phyloP scores from a whole-genome alignment of 2,888 invertebrate species.

The Synanthedon formicaeformis region DNA sequence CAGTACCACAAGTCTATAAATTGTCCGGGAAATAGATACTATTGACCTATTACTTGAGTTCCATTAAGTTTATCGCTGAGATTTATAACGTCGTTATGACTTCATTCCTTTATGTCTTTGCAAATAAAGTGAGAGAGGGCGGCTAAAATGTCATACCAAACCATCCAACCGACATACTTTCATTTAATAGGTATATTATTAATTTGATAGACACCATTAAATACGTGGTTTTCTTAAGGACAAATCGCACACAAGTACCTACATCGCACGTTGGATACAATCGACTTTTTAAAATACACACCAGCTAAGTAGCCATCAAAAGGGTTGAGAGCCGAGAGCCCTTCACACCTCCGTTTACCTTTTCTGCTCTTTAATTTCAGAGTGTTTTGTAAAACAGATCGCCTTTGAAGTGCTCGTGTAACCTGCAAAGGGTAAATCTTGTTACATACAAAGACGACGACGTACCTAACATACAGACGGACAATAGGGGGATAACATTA shows the following conservation, averaged over 20 bases:
- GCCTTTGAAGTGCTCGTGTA: slow-evolving; percentile 24
- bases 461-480: slow-evolving; percentile 22
- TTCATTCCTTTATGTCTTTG: no score
- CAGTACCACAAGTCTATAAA: background rate
- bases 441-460: slow-evolving; percentile 38
- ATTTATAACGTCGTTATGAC: no score
- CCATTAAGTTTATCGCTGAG: background rate
- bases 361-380: slow-evolving; percentile 32
- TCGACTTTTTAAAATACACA: no score
- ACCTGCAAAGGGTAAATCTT: slow-evolving; percentile 40
- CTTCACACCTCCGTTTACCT: slow-evolving; percentile 28
- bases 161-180: no score
- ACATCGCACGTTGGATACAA: no score
- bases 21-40: background rate
- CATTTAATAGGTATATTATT: no score
- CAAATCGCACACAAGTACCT: no score
- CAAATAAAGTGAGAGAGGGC: no score
- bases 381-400: slow-evolving; percentile 29
- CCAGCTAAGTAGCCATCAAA: no score
- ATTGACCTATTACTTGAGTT: background rate
- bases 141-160: no score
- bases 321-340: slow-evolving; percentile 2
- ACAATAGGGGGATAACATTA: slow-evolving; percentile 45
- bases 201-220: no score
- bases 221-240: no score